Evolutionary conservation across 2,113 vertebrate genomes (phyloP).

Genomic region (Xenopus laevis): DNA sequence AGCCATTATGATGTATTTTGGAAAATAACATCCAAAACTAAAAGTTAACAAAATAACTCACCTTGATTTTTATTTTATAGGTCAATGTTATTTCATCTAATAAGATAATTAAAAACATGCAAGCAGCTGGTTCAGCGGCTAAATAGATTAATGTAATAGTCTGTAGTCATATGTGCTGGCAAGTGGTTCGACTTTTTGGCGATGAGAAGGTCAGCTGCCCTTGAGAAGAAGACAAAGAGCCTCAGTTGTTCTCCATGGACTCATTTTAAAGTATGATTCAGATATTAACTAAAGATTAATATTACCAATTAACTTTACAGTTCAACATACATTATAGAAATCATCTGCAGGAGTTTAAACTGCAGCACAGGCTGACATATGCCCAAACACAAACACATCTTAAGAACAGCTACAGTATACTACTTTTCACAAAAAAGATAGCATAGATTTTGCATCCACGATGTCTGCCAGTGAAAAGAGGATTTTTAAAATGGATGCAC

Average conservation of each 20-base stretch:
- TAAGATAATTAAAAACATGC: constrained; percentile 82
- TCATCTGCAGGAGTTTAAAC: background rate
- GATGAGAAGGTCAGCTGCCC: constrained; percentile 74
- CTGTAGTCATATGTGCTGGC: constrained; percentile 76
- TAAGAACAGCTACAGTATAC: no score
- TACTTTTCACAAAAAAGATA: no score
- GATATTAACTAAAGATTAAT: background rate
- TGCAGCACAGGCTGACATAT: background rate
- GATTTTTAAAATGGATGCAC: no score
- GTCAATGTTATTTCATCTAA: constrained; percentile 75
- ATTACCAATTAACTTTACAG: background rate
- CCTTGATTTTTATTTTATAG: constrained; percentile 81
- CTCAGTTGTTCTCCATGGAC: constrained; percentile 47
- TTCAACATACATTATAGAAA: background rate
- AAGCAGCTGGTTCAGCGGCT: constrained; percentile 77
- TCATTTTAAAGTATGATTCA: constrained; percentile 3
- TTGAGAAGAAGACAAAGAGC: constrained; percentile 64
- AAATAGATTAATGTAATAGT: constrained; percentile 81
- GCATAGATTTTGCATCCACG: no score
- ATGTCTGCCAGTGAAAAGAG: no score
- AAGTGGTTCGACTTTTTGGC: constrained; percentile 71
- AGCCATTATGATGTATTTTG: constrained; percentile 65
- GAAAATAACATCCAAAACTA: constrained; percentile 64
- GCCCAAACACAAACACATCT: no score
- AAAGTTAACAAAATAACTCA: constrained; percentile 70